Base-by-base conservation (phyloP, 2,888 invertebrate species). In the Agriotes lineatus region DNA sequence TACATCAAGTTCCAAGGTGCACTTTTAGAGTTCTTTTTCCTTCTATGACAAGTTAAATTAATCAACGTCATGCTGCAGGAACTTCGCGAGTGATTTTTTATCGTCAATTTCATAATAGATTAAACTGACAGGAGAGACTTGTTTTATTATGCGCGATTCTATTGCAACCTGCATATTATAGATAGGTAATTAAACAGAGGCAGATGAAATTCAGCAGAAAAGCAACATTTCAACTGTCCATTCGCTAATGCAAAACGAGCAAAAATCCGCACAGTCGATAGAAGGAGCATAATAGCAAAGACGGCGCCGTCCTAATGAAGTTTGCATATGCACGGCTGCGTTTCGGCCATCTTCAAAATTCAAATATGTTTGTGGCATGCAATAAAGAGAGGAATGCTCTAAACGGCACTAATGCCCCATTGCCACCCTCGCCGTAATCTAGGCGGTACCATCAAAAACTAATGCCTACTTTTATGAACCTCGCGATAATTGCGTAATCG, bases 321-420 rank as follows among this genome's bases (percentile, higher is more conserved):
- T 77, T 77, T 76, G 75, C 76, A 73, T 77, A 77, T 77, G 77
- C 77, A 74, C 73, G 74, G 70, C 72, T 71, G 75, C 77, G 77
- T 76, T 74, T 75, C 68, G 74, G 60, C 71, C 72, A 73, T 74
- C 67, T 61, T 69, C 72, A 69, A 72, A 68, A 75, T 73, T 72
- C 74, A 74, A 73, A 74, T 74, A 73, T 74, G 72, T 73, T 72
- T 72, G 68, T 52, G 73, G 74, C 61, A 74, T 70, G 72, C 72
- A 73, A 73, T 73, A 74, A 72, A 73, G 72, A 65, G 60, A 60
- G 73, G 72, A 73, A 73, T 74, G 72, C 61, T 67, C 67, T 71
- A 72, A 71, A 67, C 63, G 71, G 67, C 54, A 57, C 67, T 63
- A 62, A 62, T 56, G 52, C 37, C 22, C 63, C 45, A 44, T 37